A percentile compares a stretch with the other conserved stretches of the same genome.
Evolutionary conservation across 2,113 vertebrate species (phyloP).

Genomic region (Coturnix japonica): DNA sequence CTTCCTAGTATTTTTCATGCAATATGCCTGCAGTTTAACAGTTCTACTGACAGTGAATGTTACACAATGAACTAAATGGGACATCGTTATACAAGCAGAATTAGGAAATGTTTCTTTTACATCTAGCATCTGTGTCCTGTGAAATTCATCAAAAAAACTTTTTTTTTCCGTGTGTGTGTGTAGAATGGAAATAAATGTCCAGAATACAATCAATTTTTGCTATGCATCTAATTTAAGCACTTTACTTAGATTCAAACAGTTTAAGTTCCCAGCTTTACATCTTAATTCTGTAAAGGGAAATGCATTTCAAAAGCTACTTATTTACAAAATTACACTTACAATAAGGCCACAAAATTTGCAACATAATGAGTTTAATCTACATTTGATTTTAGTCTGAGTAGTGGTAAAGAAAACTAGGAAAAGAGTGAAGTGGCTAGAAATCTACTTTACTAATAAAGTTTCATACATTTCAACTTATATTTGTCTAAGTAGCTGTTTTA

Average conservation of each 20-base stretch:
- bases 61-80: conserved; percentile 24
- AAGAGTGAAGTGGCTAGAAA: background rate
- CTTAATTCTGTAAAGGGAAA: background rate
- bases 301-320: background rate
- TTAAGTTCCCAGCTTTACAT: background rate
- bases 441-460: background rate
- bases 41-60: background rate
- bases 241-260: background rate
- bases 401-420: background rate
- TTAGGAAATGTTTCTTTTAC: background rate
- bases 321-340: background rate
- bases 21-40: background rate
- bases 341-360: background rate
- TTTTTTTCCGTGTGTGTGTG: no score
- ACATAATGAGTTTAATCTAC: background rate
- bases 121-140: conserved; percentile 6
- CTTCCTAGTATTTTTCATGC: background rate
- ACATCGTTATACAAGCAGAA: background rate
- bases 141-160: background rate
- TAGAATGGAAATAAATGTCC: background rate
- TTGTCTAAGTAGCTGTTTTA: background rate
- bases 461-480: background rate
- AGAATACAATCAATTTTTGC: background rate
- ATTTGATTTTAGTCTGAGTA: background rate
- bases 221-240: background rate